Evolutionary conservation across 2,113 vertebrate species (phyloP), one percentile per base, ranked within the genome.

Genomic region (Brachypodius melanocephalos): DNA sequence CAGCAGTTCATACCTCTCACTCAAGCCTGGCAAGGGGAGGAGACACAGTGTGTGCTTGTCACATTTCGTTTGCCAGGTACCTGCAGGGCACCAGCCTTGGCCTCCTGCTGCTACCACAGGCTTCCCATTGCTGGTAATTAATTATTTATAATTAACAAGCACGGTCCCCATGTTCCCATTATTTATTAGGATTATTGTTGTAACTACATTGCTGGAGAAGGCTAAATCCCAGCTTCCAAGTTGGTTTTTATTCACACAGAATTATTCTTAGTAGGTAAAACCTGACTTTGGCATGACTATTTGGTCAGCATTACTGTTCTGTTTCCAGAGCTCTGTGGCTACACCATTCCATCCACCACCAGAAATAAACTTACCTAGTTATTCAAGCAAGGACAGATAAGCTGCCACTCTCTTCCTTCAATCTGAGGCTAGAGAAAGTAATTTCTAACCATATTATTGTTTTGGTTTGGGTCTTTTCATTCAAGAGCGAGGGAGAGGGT

Each of bases 21-120:
- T 68, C 14, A 43, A 86, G 43, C 15, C 55, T 76, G 45, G 9
- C 0, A 0, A 36, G n/a, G 17, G 11, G 8, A 72, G 20, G 19
- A 75, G 18, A 38, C 21, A 5, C 0, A 0, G 9, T 10, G 11
- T 40, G 21, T 42, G 40, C 26, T 10, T 9, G 19, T 20, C 2
- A 0, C 0, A 0, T 26, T 78, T 36, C 36, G 17, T 85, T 52
- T 74, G 46, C 51, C 65, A 51, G 24, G 7, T 46, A 57, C 17
- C 68, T 82, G 28, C 32, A 46, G 66, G 19, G 17, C 46, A 78
- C 22, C 32, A 88, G 32, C 29, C 59, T 45, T 25, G 4, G 19
- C 21, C 46, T 93, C 32, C 51, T 3, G 2, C n/a, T 17, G 17
- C 16, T 28, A 14, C 45, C 20, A 52, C 3, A 3, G 24, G 22